Conservation (phyloP, 1,140 invertebrate genomes). For the Cylas formicarius region DNA sequence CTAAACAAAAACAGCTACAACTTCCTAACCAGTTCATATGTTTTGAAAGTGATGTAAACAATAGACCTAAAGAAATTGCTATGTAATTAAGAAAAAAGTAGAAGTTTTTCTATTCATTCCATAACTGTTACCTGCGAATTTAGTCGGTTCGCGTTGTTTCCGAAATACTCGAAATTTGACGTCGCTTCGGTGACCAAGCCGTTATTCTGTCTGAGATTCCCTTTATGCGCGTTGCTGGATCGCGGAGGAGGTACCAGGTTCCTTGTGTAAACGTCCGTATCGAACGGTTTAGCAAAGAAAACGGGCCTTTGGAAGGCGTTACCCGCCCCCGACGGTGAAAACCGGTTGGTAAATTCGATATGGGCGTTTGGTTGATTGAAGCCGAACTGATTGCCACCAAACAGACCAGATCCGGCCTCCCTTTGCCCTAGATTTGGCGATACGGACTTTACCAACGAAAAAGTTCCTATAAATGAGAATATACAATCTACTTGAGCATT, state of each 20-base stretch:
- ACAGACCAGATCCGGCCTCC: conserved; percentile 25
- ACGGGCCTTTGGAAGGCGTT: conserved; percentile 18
- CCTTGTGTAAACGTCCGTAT: conserved; percentile 34
- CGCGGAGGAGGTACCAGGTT: conserved; percentile 33
- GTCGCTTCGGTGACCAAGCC: conserved; percentile 11
- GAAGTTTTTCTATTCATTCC: too few species aligned
- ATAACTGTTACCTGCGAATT: conserved; percentile 12
- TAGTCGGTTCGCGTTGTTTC: conserved; percentile 13
- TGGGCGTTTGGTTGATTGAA: conserved; percentile 25
- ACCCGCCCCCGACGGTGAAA: conserved; percentile 17
- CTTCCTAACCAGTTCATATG: too few species aligned
- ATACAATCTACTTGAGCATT: conserved; percentile 2
- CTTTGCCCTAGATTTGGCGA: conserved; percentile 18
- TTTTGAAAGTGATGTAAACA: too few species aligned
- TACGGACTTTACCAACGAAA: conserved; percentile 13
- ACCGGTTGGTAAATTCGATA: conserved; percentile 30
- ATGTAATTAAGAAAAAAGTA: too few species aligned
- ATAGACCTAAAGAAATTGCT: too few species aligned
- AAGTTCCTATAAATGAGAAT: conserved; percentile 17
- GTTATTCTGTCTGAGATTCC: conserved; percentile 22
- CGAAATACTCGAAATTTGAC: conserved; percentile 12
- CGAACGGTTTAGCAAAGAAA: conserved; percentile 13
- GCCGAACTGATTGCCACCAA: conserved; percentile 18
- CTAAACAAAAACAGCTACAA: too few species aligned
- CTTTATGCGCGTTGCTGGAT: conserved; percentile 16